Conservation (phyloP, 2,113 vertebrate species). For the Erythrolamprus reginae region DNA sequence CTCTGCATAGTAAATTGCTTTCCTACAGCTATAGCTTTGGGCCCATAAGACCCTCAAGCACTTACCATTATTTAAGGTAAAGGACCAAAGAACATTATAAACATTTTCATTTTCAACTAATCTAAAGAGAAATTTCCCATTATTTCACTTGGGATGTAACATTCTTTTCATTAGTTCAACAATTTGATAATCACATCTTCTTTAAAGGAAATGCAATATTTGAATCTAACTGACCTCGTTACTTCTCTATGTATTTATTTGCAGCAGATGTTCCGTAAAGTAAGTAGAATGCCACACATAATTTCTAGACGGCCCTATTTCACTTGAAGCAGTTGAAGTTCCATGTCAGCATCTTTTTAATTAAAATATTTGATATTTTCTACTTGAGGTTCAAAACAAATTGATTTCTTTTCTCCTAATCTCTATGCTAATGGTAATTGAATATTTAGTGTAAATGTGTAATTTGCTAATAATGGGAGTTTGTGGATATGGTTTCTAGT, state of each 20-base stretch:
- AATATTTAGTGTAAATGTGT: constrained; percentile 22
- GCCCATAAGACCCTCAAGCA: background rate
- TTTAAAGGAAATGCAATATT: background rate
- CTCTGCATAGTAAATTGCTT: background rate
- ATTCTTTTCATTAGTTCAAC: background rate
- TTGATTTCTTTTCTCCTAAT: constrained; percentile 22
- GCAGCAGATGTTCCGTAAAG: background rate
- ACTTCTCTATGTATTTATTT: background rate
- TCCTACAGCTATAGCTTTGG: background rate
- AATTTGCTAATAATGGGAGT: constrained; percentile 27
- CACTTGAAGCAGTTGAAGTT: constrained; percentile 7
- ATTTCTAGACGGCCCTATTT: background rate
- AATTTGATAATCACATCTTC: background rate
- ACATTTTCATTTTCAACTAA: background rate
- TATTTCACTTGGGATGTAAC: background rate
- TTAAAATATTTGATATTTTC: constrained; percentile 33
- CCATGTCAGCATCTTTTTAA: constrained; percentile 19
- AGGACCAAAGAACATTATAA: background rate
- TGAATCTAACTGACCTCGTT: background rate
- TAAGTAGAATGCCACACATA: background rate
- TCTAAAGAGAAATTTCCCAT: background rate
- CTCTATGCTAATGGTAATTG: constrained; percentile 23
- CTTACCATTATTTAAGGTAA: background rate
- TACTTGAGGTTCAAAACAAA: constrained; percentile 25
- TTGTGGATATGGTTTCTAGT: constrained; percentile 8